These are phyloP conservation scores for Paramormyrops hopkinsi DNA, from an alignment of 2,797 vertebrate genomes.

Conservation along the genomic window DNA sequence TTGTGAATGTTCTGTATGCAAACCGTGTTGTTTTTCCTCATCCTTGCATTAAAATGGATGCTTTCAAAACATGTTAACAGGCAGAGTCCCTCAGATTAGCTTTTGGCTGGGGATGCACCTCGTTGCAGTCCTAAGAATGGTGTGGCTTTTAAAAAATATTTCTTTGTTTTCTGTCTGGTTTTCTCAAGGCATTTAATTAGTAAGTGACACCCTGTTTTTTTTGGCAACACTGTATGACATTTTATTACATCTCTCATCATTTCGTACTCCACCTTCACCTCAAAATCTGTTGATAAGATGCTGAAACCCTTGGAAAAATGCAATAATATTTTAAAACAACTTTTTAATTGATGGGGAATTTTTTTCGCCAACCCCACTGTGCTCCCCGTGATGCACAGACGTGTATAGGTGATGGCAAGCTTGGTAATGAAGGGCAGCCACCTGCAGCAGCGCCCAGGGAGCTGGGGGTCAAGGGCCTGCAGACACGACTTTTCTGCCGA, in stretches of 20 bases:
- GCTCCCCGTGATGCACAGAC: not conserved
- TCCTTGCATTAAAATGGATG: not conserved
- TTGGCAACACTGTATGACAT: not conserved
- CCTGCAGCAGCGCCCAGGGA: not conserved
- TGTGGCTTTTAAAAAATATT: not conserved
- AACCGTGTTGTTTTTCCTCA: not conserved
- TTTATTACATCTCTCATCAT: not conserved
- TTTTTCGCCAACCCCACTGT: not conserved
- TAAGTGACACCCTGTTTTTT: not conserved
- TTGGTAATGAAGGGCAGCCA: not conserved
- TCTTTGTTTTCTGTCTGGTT: not conserved
- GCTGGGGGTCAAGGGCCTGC: not conserved
- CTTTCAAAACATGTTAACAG: not conserved
- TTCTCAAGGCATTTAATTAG: not conserved
- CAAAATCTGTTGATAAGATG: not conserved
- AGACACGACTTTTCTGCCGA: not conserved
- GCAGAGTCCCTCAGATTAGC: not conserved
- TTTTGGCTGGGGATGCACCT: not conserved
- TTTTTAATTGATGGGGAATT: not conserved
- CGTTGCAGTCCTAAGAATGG: not conserved
- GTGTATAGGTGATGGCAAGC: not conserved
- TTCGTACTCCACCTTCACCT: not conserved
- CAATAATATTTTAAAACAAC: not conserved
- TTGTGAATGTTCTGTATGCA: not conserved
- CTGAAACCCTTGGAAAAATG: not conserved